Percentiles rank a stretch among this genome's conserved stretches.
Evolutionary conservation across 2,888 invertebrate genomes (phyloP).

Genomic region (Meloe dianella): DNA sequence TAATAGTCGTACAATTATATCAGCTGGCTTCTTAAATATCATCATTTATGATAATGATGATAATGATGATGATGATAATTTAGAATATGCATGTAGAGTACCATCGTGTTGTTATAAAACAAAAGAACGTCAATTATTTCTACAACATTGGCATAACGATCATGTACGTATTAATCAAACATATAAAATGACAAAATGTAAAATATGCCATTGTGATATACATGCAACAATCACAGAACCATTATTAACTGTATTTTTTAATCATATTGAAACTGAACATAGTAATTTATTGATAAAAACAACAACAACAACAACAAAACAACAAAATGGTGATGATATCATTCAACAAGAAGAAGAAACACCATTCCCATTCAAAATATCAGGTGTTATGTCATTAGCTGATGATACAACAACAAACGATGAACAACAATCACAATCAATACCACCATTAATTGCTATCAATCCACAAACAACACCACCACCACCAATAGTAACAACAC

Average conservation of each 20-base stretch:
- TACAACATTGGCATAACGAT: slow-evolving; percentile 50
- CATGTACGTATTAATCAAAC: slow-evolving; percentile 40
- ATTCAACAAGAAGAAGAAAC: slow-evolving; percentile 47
- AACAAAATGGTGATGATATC: background rate
- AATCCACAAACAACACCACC: slow-evolving; percentile 25
- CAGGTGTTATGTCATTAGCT: slow-evolving; percentile 50
- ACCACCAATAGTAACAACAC: slow-evolving; percentile 19
- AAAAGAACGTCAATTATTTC: slow-evolving; percentile 45
- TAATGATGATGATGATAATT: background rate
- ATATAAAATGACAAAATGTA: slow-evolving; percentile 28
- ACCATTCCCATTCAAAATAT: slow-evolving; percentile 59
- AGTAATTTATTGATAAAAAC: slow-evolving; percentile 40
- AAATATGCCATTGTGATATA: slow-evolving; percentile 25
- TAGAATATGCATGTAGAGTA: slow-evolving; percentile 50
- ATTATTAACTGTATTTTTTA: slow-evolving; percentile 39
- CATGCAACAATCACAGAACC: background rate
- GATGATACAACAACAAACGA: slow-evolving; percentile 31
- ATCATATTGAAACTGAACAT: slow-evolving; percentile 20
- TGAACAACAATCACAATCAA: slow-evolving; percentile 13
- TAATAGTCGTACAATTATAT: slow-evolving; percentile 20
- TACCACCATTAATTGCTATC: slow-evolving; percentile 25
- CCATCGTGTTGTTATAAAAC: slow-evolving; percentile 50
- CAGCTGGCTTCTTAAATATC: slow-evolving; percentile 42
- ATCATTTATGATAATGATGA: slow-evolving; percentile 29
- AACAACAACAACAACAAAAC: background rate